Percentiles rank a stretch among this genome's conserved stretches.
These are phyloP conservation scores for Periphyllus acericola DNA, from an alignment of 2,888 invertebrate species.

Conservation along the genomic window DNA sequence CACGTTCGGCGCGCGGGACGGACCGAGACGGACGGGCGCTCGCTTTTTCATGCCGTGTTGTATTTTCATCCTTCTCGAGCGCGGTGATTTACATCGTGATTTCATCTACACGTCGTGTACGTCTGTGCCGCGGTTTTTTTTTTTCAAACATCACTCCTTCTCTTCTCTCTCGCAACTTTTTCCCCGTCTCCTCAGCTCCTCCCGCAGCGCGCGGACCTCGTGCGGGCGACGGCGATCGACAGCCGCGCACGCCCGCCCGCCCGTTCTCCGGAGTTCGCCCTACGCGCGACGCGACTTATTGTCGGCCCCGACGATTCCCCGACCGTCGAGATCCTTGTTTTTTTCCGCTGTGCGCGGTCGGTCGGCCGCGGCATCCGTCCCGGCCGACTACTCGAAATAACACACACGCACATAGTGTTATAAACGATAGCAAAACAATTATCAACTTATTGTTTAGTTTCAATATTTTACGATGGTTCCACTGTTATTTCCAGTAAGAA, in stretches of 20 bases:
- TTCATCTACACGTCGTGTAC: too few species aligned
- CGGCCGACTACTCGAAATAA: not conserved
- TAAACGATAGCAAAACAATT: not conserved
- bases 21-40: not conserved
- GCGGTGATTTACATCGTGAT: too few species aligned
- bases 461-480: not conserved
- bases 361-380: not conserved
- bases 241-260: constrained; percentile 51
- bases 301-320: not conserved
- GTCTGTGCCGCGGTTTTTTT: not conserved
- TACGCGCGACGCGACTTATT: too few species aligned
- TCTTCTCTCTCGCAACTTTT: not conserved
- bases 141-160: not conserved
- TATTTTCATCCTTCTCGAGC: too few species aligned
- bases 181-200: not conserved
- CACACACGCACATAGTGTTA: not conserved
- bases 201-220: not conserved
- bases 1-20: constrained; percentile 5
- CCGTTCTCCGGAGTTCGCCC: not conserved
- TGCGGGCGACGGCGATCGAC: constrained; percentile 55
- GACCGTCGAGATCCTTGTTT: too few species aligned
- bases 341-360: too few species aligned
- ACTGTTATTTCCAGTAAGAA: constrained; percentile 18
- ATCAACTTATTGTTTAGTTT: constrained; percentile 22
- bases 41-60: too few species aligned